Base-by-base conservation (phyloP, 53 echinoderm and acorn worm genomes). In the Paracentrotus lividus region DNA sequence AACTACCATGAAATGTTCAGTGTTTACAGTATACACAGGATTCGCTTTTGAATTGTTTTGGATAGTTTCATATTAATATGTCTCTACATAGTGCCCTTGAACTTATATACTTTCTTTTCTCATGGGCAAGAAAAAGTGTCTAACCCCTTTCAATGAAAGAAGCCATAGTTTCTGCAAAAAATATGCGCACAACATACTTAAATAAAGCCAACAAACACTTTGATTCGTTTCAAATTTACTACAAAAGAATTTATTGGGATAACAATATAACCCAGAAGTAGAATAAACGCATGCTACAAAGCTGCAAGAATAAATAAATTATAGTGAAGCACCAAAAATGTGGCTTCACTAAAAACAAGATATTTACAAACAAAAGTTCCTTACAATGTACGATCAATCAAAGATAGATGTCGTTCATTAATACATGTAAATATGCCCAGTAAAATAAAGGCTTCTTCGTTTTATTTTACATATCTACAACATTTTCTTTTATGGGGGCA, bases 291-390 rank as follows among this genome's bases (percentile, higher is more conserved):
- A 72, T 36, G 66, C 72, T 56, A 87, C 55, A 87, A 81, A 92
- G 92, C 77, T 92, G 92, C 81, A 81, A 78, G 36, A 92, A 92
- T 92, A 92, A 92, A 92, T 92, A 92, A 92, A 40, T 92, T 92
- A 92, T 90, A 51, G 91, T 90, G 91, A 51, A 90, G 49, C 36
- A 69, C 72, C 65, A 59, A 45, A n/a, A n/a, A 64, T 42, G 27
- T 89, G 8, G 33, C 91, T 89, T 31, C 91, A 90, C 91, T 90
- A 53, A 68, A 72, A 68, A 24, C 27, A 90, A 72, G 9, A 42
- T 89, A 89, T 89, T 89, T 89, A 89, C 90, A 89, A 59, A 61
- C 90, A 89, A 33, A 89, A 89, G 3, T 18, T 42, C 42, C 76
- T 76, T 64, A 76, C 15, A 23, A 36, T 42, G 18, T 76, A 76